Evolutionary conservation across 64 coral and sea anemone genomes (phyloP), one percentile per base, ranked within the genome.

Genomic region (Trachythela sp.): DNA sequence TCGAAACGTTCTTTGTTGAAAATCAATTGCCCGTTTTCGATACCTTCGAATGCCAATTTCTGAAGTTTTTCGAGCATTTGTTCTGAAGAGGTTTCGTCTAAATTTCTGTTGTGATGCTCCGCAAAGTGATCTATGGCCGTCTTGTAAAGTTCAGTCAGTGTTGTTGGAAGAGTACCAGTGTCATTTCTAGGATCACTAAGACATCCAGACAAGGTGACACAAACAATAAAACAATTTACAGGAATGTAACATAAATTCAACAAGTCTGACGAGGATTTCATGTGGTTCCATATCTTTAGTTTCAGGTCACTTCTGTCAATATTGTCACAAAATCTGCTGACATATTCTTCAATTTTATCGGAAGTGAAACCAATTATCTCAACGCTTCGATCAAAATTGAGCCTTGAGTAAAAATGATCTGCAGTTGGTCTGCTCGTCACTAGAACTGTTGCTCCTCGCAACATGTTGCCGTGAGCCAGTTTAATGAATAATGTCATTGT

Each of bases 301-400:
- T 24, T 80, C 9, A 18, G 15, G 15, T 59, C 0, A 0, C 9
- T 32, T 5, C 50, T 36, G n/a, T 5, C 29, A 35, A 29, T 51
- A 1, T 48, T 32, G 0, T 51, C 41, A 26, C 70, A 89, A 80
- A 89, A 89, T 0, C n/a, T 77, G 27, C 1, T 48, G 22, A 89
- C 41, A 41, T 89, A 89, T 14, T 89, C 38, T 51, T 80, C 22
- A 24, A 77, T 48, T 17, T 89, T 52, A 11, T 45, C 13, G 0
- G 26, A 1, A 17, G 26, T 18, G 36, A 89, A 89, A 45, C 87
- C 87, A 24, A 89, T 11, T 3, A 89, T 77, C 38, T 89, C 87
- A 31, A 36, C 68, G 13, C 29, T 48, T 70, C 86, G 49, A 13
- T 88, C 24, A 10, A 88, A 71, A 14, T 70, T 68, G 4, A 41